phyloP scores from a whole-genome alignment of 2,797 vertebrate species.

The Hirundo rustica region DNA sequence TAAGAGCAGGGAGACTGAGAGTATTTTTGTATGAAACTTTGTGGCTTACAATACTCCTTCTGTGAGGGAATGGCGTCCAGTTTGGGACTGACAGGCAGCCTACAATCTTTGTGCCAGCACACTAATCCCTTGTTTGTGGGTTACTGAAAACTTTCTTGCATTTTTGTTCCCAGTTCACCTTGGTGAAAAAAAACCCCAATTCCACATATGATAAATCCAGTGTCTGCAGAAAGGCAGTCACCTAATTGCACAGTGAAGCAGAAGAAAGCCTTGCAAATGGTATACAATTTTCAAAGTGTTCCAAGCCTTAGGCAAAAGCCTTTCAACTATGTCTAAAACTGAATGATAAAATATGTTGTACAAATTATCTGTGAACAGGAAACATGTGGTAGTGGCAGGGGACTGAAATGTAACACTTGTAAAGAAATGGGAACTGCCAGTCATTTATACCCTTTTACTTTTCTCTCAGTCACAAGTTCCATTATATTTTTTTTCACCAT shows the following conservation, averaged over 20 bases:
- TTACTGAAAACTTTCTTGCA: constrained; percentile 47
- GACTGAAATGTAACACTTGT: constrained; percentile 87
- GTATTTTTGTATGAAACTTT: constrained; percentile 22
- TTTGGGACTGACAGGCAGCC: constrained; percentile 35
- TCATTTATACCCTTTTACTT: constrained; percentile 77
- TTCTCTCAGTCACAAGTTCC: constrained; percentile 71
- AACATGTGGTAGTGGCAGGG: constrained; percentile 85
- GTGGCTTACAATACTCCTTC: constrained; percentile 46
- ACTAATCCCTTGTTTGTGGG: constrained; percentile 59
- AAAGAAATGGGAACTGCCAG: constrained; percentile 84
- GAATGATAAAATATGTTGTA: constrained; percentile 89
- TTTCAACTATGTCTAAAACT: constrained; percentile 88
- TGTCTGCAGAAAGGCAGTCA: constrained; percentile 83
- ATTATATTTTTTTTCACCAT: constrained; percentile 67
- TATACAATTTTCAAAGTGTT: constrained; percentile 89
- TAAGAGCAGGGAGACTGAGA: not conserved
- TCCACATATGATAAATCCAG: constrained; percentile 78
- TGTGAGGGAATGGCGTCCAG: constrained; percentile 1
- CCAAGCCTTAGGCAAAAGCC: constrained; percentile 88
- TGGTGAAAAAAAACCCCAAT: constrained; percentile 64
- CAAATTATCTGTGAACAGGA: constrained; percentile 88
- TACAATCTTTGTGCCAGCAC: constrained; percentile 51
- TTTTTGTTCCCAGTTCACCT: constrained; percentile 75
- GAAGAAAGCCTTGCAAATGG: constrained; percentile 86
- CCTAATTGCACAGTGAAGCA: constrained; percentile 85